Evolutionary conservation across 2,113 vertebrate species (phyloP).

Genomic region (Scomber scombrus): DNA sequence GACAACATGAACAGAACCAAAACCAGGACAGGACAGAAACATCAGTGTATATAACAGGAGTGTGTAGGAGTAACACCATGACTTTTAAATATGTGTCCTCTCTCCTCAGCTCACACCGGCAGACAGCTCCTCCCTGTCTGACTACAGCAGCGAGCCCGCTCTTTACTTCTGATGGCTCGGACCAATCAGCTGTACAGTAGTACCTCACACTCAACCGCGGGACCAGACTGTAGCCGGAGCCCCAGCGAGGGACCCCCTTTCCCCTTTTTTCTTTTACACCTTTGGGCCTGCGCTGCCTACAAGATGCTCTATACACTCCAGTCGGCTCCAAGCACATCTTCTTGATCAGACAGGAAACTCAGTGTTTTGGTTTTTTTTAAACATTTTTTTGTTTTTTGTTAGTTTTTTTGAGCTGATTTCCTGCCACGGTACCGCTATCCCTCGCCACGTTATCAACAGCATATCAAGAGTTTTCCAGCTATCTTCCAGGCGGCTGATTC

Average conservation of each 20-base stretch:
- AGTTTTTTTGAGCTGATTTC: constrained; percentile 28
- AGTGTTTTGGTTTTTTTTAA: neutral
- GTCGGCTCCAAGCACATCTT: constrained; percentile 62
- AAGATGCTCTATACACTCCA: constrained; percentile 40
- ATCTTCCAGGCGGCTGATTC: neutral
- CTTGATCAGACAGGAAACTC: constrained; percentile 31
- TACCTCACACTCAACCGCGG: constrained; percentile 30
- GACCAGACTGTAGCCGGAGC: constrained; percentile 41
- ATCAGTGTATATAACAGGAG: too few species aligned
- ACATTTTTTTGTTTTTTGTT: neutral
- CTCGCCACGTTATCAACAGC: constrained; percentile 30
- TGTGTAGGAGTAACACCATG: too few species aligned
- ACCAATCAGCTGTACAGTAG: constrained; percentile 62
- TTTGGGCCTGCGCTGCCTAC: neutral
- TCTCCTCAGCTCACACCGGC: constrained; percentile 92
- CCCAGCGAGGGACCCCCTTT: neutral
- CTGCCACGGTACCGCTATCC: constrained; percentile 52
- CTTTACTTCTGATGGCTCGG: constrained; percentile 91
- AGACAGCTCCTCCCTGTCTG: constrained; percentile 89
- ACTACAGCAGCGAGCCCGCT: constrained; percentile 96
- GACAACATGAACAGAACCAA: too few species aligned
- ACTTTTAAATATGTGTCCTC: neutral
- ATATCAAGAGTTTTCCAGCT: constrained; percentile 8
- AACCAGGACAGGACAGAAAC: too few species aligned
- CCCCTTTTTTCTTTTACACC: neutral